phyloP scores from a whole-genome alignment of 2,888 invertebrate species.

The Ormyrus labotus region DNA sequence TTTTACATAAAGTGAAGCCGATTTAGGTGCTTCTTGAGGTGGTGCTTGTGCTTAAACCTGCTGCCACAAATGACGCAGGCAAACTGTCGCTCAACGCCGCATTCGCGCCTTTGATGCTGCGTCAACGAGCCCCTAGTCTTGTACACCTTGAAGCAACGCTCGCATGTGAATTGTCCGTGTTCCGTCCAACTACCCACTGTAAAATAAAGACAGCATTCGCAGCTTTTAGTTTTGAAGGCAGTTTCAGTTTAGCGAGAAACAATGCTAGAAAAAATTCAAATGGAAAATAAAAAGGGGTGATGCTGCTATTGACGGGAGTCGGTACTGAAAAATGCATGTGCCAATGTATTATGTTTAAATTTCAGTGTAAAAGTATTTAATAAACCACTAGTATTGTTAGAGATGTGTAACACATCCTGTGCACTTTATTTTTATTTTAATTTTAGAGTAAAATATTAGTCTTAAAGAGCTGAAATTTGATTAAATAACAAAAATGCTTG shows the following conservation, averaged over 20 bases:
- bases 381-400: too few species aligned
- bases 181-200: slow-evolving; percentile 53
- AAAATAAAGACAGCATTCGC: slow-evolving; percentile 50
- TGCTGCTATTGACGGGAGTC: too few species aligned
- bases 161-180: slow-evolving; percentile 66
- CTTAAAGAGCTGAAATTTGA: too few species aligned
- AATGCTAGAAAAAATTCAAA: not conserved
- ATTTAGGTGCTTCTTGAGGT: slow-evolving; percentile 64
- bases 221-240: not conserved
- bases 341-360: too few species aligned
- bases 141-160: slow-evolving; percentile 70
- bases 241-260: not conserved
- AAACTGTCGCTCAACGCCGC: slow-evolving; percentile 72
- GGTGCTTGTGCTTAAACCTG: slow-evolving; percentile 71
- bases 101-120: slow-evolving; percentile 68
- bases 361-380: too few species aligned
- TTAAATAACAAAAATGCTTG: too few species aligned
- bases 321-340: too few species aligned
- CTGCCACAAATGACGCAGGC: slow-evolving; percentile 69
- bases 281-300: not conserved
- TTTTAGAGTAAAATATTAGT: too few species aligned
- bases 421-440: too few species aligned
- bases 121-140: slow-evolving; percentile 70
- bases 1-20: slow-evolving; percentile 55
- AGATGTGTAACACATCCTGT: too few species aligned